phyloP scores from a whole-genome alignment of 1,140 invertebrate genomes.

The Rhyacophila brunnea region DNA sequence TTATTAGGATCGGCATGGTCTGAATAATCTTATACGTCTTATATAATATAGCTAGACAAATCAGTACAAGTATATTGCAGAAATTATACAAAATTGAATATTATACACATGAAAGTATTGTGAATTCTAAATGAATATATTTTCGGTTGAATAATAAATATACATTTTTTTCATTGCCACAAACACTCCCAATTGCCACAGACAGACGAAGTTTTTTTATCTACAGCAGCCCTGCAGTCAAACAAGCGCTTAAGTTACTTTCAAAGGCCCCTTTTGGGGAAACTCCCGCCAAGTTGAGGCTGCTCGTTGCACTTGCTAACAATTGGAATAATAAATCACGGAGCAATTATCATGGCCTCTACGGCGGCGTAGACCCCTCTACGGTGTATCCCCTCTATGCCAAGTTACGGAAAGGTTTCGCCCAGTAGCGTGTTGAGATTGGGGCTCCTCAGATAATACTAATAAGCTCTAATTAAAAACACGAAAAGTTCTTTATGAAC shows the following conservation, averaged over 20 bases:
- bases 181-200: too few relatives aligned
- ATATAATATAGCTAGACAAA: too few relatives aligned
- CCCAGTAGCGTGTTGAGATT: background rate
- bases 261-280: too few relatives aligned
- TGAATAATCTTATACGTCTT: too few relatives aligned
- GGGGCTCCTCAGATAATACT: background rate
- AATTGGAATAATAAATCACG: slow-evolving; percentile 25
- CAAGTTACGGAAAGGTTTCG: background rate
- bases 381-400: background rate
- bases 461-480: background rate
- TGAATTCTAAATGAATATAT: too few relatives aligned
- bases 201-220: slow-evolving; percentile 5
- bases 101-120: too few relatives aligned
- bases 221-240: background rate
- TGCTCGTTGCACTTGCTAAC: slow-evolving; percentile 19
- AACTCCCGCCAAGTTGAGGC: slow-evolving; percentile 4
- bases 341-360: slow-evolving; percentile 19
- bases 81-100: too few relatives aligned
- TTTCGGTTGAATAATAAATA: too few relatives aligned
- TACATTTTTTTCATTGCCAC: too few relatives aligned
- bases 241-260: background rate
- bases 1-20: too few relatives aligned
- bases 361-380: background rate
- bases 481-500: background rate
- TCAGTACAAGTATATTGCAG: too few relatives aligned